These are phyloP conservation scores for Sphaeridia pumilis DNA, from an alignment of 2,888 invertebrate species.

Conservation along the genomic window DNA sequence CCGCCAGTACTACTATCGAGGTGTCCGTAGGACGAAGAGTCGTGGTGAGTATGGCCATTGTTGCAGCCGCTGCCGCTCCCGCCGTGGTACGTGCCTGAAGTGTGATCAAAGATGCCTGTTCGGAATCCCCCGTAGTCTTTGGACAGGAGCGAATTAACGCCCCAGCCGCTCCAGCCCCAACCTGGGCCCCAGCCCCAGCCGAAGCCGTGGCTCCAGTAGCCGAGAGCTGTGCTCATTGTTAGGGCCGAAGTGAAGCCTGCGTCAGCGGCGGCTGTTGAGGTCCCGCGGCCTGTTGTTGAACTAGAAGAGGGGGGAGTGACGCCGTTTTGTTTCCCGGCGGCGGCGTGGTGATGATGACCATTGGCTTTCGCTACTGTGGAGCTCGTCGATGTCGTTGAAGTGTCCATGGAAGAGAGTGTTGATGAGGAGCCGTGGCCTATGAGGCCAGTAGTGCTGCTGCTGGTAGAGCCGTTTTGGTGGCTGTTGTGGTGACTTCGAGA, in stretches of 20 bases:
- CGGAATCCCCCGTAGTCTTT: constrained; percentile 9
- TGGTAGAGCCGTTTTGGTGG: too few relatives aligned
- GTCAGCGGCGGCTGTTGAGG: too few relatives aligned
- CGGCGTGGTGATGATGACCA: not conserved
- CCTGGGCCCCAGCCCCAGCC: constrained; percentile 20
- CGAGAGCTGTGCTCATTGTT: constrained; percentile 13
- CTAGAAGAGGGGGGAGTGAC: too few relatives aligned
- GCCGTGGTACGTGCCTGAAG: constrained; percentile 3
- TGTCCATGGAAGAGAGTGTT: constrained; percentile 11
- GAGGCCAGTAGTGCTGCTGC: too few relatives aligned
- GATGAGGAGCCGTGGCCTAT: constrained; percentile 13
- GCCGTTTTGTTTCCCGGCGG: not conserved
- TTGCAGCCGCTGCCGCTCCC: not conserved
- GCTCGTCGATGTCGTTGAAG: too few relatives aligned
- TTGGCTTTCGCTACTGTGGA: too few relatives aligned
- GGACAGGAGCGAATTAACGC: not conserved
- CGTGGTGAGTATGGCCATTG: not conserved
- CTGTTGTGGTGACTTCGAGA: constrained; percentile 7
- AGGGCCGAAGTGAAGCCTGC: constrained; percentile 6
- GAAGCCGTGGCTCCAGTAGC: constrained; percentile 14
- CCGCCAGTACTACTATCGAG: constrained; percentile 6
- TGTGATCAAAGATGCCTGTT: constrained; percentile 3
- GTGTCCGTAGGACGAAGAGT: too few relatives aligned
- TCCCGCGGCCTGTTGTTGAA: too few relatives aligned
- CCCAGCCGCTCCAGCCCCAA: constrained; percentile 13